Evolutionary conservation across 2,888 invertebrate species (phyloP).

Genomic region (Synergus gifuensis): DNA sequence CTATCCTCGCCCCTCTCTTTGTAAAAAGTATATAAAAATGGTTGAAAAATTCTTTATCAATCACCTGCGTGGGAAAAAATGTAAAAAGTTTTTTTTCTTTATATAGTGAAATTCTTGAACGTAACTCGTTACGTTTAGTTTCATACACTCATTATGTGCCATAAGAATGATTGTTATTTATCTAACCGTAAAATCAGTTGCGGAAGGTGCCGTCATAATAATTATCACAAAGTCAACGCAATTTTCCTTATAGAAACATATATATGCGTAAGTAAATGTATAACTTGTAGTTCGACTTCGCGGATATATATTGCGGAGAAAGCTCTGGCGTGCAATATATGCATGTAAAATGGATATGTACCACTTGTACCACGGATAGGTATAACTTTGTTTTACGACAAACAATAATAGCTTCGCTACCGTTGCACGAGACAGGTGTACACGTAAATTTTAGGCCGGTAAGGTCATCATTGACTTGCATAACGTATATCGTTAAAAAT

Average conservation of each 20-base stretch:
- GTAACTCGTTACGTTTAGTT: neutral
- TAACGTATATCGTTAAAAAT: slow-evolving; percentile 26
- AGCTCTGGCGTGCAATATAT: slow-evolving; percentile 21
- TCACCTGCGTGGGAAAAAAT: neutral
- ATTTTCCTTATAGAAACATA: slow-evolving; percentile 8
- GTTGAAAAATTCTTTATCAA: neutral
- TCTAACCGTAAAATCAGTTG: slow-evolving; percentile 24
- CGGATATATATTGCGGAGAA: slow-evolving; percentile 15
- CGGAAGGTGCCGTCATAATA: neutral
- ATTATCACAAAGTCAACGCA: slow-evolving; percentile 17
- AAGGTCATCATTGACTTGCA: slow-evolving; percentile 26
- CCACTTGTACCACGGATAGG: slow-evolving; percentile 1
- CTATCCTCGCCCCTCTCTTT: too few species aligned
- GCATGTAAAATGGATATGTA: neutral
- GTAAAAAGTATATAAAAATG: neutral
- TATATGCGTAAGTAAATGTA: neutral
- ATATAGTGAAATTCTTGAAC: neutral
- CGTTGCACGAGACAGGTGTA: slow-evolving; percentile 34
- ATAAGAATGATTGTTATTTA: slow-evolving; percentile 11
- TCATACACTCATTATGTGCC: neutral
- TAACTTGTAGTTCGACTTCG: neutral
- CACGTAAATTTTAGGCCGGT: slow-evolving; percentile 17
- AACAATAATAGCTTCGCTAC: slow-evolving; percentile 21
- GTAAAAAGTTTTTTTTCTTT: too few species aligned
- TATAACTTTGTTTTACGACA: slow-evolving; percentile 35